These are phyloP conservation scores for Erebia epiphron DNA, from an alignment of 2,888 invertebrate species.

Conservation along the genomic window DNA sequence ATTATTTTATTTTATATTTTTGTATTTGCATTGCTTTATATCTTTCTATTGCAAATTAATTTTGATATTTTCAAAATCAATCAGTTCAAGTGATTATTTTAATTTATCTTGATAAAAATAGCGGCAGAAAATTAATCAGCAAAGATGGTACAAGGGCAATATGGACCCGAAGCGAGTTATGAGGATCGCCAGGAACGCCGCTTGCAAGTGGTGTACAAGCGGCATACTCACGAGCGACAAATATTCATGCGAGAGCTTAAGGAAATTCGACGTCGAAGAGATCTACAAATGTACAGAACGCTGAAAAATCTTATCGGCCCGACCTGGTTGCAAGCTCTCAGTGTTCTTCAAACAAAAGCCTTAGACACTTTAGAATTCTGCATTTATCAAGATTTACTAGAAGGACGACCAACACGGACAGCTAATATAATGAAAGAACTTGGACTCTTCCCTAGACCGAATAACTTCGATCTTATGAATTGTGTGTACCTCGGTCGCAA, in stretches of 20 bases:
- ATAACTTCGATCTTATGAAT: slow-evolving; percentile 57
- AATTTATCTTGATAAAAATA: background rate
- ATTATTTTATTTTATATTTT: too few species aligned
- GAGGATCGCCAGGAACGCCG: slow-evolving; percentile 51
- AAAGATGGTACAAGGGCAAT: slow-evolving; percentile 50
- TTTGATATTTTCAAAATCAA: slow-evolving; percentile 60
- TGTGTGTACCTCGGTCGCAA: slow-evolving; percentile 59
- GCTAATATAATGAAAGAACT: slow-evolving; percentile 53
- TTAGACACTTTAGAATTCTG: slow-evolving; percentile 56
- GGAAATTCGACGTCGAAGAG: slow-evolving; percentile 51
- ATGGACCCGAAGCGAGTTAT: slow-evolving; percentile 51
- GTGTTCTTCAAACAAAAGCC: slow-evolving; percentile 61
- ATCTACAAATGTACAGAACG: slow-evolving; percentile 46
- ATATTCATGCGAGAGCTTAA: slow-evolving; percentile 70
- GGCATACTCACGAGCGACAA: slow-evolving; percentile 59
- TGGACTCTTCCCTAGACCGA: slow-evolving; percentile 63
- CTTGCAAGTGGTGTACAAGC: slow-evolving; percentile 59
- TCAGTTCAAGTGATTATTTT: slow-evolving; percentile 40
- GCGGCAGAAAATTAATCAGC: background rate
- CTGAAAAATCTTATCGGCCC: slow-evolving; percentile 61
- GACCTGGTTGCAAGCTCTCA: slow-evolving; percentile 71
- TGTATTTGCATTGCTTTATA: too few species aligned
- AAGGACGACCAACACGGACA: slow-evolving; percentile 61
- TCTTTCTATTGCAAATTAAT: too few species aligned
- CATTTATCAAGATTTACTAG: slow-evolving; percentile 69